These are phyloP conservation scores for Apomyelois bistriatella DNA, from an alignment of 2,888 invertebrate genomes.

Conservation along the genomic window DNA sequence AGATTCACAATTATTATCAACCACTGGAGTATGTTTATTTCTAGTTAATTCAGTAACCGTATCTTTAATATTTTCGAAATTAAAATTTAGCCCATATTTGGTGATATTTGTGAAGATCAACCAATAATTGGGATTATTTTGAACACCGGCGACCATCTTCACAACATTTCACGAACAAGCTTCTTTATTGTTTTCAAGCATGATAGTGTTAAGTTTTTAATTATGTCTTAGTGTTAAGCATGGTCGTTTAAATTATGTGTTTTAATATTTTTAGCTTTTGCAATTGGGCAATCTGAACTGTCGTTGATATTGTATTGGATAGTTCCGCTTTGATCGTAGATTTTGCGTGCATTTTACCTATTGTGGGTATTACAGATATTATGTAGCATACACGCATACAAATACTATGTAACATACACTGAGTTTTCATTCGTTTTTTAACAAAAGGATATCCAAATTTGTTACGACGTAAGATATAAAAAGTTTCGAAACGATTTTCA, in stretches of 20 bases:
- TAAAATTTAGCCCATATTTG: constrained; percentile 17
- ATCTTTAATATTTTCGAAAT: not conserved
- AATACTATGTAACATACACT: too few relatives aligned
- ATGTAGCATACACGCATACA: too few relatives aligned
- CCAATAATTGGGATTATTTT: constrained; percentile 13
- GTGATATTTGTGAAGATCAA: constrained; percentile 38
- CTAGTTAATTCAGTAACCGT: not conserved
- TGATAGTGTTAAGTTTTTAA: constrained; percentile 18
- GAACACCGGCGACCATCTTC: constrained; percentile 39
- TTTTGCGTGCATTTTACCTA: too few relatives aligned
- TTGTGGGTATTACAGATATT: too few relatives aligned
- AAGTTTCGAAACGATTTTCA: too few relatives aligned
- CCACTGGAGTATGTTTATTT: not conserved
- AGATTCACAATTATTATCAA: not conserved
- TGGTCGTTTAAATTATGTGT: constrained; percentile 12
- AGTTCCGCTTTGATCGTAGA: not conserved
- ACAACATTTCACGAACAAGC: constrained; percentile 45
- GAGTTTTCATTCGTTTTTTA: too few relatives aligned
- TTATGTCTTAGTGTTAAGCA: constrained; percentile 15
- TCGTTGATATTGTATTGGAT: not conserved
- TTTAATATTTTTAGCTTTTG: constrained; percentile 18
- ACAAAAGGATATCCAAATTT: too few relatives aligned
- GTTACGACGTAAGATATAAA: too few relatives aligned
- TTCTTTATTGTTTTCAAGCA: constrained; percentile 27
- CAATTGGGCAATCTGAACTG: constrained; percentile 19